Conservation (phyloP, 2,888 invertebrate genomes). For the Idaea straminata region DNA sequence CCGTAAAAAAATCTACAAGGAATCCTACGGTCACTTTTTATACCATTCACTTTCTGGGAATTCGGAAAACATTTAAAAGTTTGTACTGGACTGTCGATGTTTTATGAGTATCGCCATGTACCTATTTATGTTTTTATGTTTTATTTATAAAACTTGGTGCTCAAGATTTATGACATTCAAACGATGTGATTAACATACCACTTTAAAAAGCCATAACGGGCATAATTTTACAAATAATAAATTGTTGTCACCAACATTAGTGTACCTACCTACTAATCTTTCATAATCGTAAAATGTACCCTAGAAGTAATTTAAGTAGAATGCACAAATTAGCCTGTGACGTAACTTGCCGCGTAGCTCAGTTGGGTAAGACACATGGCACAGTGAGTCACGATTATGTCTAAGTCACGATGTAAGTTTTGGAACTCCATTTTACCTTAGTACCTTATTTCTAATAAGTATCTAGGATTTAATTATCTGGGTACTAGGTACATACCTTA, state of each 20-base stretch:
- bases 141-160: too few relatives aligned
- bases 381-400: too few relatives aligned
- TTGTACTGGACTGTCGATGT: slow-evolving; percentile 6
- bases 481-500: too few relatives aligned
- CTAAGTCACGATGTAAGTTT: too few relatives aligned
- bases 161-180: background rate
- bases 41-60: slow-evolving; percentile 12
- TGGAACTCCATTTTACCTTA: too few relatives aligned
- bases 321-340: too few relatives aligned
- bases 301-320: too few relatives aligned
- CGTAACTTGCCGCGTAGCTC: too few relatives aligned
- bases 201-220: background rate
- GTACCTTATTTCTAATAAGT: too few relatives aligned
- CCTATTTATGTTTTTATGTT: background rate
- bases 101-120: background rate
- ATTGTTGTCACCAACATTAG: background rate
- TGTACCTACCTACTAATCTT: background rate
- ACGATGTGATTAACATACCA: background rate
- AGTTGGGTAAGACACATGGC: too few relatives aligned
- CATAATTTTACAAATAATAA: background rate
- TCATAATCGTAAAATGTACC: too few relatives aligned
- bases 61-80: slow-evolving; percentile 14
- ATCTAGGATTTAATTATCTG: too few relatives aligned
- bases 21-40: slow-evolving; percentile 12
- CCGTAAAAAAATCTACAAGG: slow-evolving; percentile 11